Conservation (phyloP, 1,140 invertebrate genomes). For the Gonioctena quinquepunctata region DNA sequence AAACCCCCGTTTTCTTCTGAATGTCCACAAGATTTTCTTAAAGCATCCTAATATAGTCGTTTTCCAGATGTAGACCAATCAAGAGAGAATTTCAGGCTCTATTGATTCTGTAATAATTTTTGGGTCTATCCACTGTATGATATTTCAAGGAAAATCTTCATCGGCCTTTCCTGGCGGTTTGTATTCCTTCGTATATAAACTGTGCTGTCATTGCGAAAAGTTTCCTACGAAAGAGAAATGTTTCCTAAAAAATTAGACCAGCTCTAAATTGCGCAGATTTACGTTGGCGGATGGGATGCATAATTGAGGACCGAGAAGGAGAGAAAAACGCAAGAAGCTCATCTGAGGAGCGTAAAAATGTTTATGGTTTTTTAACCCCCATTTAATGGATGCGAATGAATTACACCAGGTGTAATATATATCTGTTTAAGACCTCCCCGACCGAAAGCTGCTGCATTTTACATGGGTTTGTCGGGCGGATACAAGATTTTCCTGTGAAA, state of each 20-base stretch:
- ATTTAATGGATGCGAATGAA: constrained; percentile 37
- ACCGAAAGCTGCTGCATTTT: constrained; percentile 30
- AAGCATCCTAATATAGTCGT: too few relatives aligned
- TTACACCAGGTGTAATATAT: constrained; percentile 39
- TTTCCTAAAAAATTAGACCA: constrained; percentile 38
- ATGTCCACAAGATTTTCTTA: too few relatives aligned
- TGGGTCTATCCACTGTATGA: too few relatives aligned
- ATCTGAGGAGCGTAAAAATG: constrained; percentile 40
- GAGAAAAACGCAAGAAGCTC: constrained; percentile 28
- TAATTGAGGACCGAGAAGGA: constrained; percentile 20
- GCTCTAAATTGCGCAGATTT: constrained; percentile 38
- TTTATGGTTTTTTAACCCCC: constrained; percentile 42
- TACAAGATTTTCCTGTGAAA: constrained; percentile 18
- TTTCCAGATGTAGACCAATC: too few relatives aligned
- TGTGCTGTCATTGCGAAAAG: constrained; percentile 7
- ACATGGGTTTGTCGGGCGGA: constrained; percentile 22
- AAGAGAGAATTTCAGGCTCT: too few relatives aligned
- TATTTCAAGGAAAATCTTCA: too few relatives aligned
- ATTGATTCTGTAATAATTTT: too few relatives aligned
- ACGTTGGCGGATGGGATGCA: constrained; percentile 13
- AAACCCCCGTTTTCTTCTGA: too few relatives aligned
- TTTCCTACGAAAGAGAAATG: background rate
- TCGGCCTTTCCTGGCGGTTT: too few relatives aligned
- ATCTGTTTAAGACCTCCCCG: constrained; percentile 23
- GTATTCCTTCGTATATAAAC: constrained; percentile 1